These are phyloP conservation scores for Drosophila takahashii DNA, from an alignment of 1,140 invertebrate species.

Conservation along the genomic window DNA sequence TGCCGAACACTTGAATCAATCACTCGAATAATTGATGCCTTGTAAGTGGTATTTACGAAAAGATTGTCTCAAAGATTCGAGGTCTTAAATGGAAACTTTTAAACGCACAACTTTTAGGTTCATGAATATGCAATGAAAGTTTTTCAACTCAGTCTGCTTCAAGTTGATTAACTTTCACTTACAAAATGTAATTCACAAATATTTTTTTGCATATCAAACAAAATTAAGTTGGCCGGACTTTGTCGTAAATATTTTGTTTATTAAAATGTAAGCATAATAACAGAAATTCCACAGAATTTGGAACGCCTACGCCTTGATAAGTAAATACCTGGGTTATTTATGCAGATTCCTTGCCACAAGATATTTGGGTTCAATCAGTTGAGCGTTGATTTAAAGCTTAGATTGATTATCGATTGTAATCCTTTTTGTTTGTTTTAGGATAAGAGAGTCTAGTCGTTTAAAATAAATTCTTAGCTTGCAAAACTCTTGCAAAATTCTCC, in stretches of 20 bases:
- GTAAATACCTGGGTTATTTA: background rate
- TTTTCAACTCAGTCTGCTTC: background rate
- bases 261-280: background rate
- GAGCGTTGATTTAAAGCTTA: background rate
- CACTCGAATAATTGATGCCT: constrained; percentile 54
- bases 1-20: constrained; percentile 50
- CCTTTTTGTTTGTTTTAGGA: no score
- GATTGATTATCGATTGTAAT: no score
- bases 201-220: background rate
- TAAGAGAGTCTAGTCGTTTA: no score
- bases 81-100: constrained; percentile 32
- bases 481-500: background rate
- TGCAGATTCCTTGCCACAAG: background rate
- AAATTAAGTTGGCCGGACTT: background rate
- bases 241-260: background rate
- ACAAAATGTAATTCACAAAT: background rate
- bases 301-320: background rate
- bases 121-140: constrained; percentile 16
- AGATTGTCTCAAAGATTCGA: constrained; percentile 20
- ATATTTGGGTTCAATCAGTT: background rate
- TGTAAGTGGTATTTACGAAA: constrained; percentile 42
- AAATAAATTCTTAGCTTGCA: background rate
- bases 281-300: background rate
- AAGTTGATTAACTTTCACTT: background rate
- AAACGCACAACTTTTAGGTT: constrained; percentile 22